phyloP scores from a whole-genome alignment of 2,888 invertebrate species.

The Odontocolon sp. region DNA sequence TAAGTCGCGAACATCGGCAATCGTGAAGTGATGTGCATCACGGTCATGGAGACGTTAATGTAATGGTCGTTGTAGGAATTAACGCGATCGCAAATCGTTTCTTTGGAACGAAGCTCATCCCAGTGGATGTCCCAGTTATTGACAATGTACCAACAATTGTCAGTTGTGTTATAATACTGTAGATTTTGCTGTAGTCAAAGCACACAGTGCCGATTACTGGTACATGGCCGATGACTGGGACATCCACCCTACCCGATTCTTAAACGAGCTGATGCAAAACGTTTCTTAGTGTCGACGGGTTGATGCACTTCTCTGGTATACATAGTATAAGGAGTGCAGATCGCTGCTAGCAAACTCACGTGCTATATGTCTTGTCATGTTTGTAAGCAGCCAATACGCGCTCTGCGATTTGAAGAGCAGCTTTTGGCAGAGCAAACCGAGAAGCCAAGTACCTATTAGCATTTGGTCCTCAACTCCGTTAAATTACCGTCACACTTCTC shows the following conservation, averaged over 20 bases:
- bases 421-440: constrained; percentile 32
- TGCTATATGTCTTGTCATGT: constrained; percentile 54
- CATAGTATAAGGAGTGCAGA: constrained; percentile 15
- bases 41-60: constrained; percentile 57
- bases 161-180: background rate
- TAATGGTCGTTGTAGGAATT: constrained; percentile 64
- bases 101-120: constrained; percentile 10
- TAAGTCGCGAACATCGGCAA: background rate
- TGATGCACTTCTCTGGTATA: constrained; percentile 68
- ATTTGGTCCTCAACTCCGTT: background rate
- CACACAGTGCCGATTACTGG: no score
- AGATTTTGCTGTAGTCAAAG: no score
- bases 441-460: constrained; percentile 6
- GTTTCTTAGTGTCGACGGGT: constrained; percentile 69
- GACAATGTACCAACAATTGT: background rate
- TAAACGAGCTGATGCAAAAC: no score
- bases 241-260: no score
- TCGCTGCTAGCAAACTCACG: constrained; percentile 30
- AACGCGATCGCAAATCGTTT: constrained; percentile 58
- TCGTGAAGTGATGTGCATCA: background rate
- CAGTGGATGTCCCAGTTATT: constrained; percentile 31
- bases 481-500: background rate
- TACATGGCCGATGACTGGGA: no score
- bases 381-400: constrained; percentile 43
- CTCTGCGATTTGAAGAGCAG: background rate